Conservation (phyloP, 2,888 invertebrate genomes). For the Mythimna ferrago region DNA sequence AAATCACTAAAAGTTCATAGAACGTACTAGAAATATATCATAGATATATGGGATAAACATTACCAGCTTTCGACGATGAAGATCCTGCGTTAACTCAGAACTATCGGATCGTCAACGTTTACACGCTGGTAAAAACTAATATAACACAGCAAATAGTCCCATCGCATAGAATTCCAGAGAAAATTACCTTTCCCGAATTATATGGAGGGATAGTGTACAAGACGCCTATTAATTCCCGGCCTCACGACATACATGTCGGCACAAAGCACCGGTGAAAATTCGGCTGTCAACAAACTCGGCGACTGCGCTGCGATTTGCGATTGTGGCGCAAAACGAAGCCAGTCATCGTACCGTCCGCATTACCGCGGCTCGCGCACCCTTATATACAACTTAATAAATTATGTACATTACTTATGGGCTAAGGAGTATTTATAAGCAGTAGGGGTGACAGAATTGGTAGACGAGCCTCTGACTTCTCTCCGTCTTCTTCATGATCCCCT, state of each 20-base stretch:
- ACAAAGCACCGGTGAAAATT: conserved; percentile 71
- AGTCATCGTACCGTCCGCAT: conserved; percentile 84
- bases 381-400: conserved; percentile 78
- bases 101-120: conserved; percentile 72
- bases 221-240: conserved; percentile 76
- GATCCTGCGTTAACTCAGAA: conserved; percentile 68
- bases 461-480: conserved; percentile 99
- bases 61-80: conserved; percentile 91
- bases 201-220: conserved; percentile 83
- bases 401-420: conserved; percentile 75
- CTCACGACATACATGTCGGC: conserved; percentile 69
- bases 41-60: conserved; percentile 99
- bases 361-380: conserved; percentile 84
- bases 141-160: conserved; percentile 81
- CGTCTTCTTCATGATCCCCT: conserved; percentile 99
- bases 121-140: conserved; percentile 87
- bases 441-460: conserved; percentile 99
- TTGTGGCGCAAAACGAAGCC: conserved; percentile 78
- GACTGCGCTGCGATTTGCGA: conserved; percentile 82
- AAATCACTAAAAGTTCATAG: conserved; percentile 94
- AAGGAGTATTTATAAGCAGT: conserved; percentile 93
- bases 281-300: conserved; percentile 73
- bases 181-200: conserved; percentile 91
- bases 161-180: conserved; percentile 87
- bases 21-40: conserved; percentile 99